These are phyloP conservation scores for Latrodectus hesperus DNA, from an alignment of 2,888 invertebrate species.

Conservation along the genomic window DNA sequence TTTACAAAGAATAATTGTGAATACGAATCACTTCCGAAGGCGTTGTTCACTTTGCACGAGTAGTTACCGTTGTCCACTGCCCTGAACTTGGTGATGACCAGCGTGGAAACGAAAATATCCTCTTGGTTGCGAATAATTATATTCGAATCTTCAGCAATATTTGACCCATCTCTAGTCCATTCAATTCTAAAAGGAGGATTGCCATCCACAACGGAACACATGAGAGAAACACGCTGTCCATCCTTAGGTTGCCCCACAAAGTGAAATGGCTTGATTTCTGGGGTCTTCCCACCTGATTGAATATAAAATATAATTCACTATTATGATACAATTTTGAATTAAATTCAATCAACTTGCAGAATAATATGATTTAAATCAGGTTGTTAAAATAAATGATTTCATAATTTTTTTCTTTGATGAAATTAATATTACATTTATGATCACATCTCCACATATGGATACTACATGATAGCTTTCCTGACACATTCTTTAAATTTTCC, in stretches of 20 bases:
- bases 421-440: too few species aligned
- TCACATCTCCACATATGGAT: too few species aligned
- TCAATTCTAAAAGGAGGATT: constrained; percentile 27
- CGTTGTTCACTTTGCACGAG: constrained; percentile 46
- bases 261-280: constrained; percentile 34
- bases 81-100: constrained; percentile 24
- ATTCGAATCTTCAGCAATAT: neutral
- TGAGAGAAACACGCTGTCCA: constrained; percentile 9
- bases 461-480: too few species aligned
- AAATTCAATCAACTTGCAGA: too few species aligned
- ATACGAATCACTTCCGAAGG: constrained; percentile 28
- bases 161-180: constrained; percentile 35
- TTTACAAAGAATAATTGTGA: constrained; percentile 22
- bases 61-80: constrained; percentile 47
- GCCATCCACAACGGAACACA: constrained; percentile 31
- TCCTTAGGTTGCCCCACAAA: constrained; percentile 18
- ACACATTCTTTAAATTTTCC: too few species aligned
- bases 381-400: too few species aligned
- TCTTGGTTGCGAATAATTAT: neutral
- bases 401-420: too few species aligned
- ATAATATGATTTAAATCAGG: too few species aligned
- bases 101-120: neutral
- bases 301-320: too few species aligned
- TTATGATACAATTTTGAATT: too few species aligned
- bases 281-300: neutral